These are phyloP conservation scores for Nomada hirtipes DNA, from an alignment of 2,888 invertebrate species.

Conservation along the genomic window DNA sequence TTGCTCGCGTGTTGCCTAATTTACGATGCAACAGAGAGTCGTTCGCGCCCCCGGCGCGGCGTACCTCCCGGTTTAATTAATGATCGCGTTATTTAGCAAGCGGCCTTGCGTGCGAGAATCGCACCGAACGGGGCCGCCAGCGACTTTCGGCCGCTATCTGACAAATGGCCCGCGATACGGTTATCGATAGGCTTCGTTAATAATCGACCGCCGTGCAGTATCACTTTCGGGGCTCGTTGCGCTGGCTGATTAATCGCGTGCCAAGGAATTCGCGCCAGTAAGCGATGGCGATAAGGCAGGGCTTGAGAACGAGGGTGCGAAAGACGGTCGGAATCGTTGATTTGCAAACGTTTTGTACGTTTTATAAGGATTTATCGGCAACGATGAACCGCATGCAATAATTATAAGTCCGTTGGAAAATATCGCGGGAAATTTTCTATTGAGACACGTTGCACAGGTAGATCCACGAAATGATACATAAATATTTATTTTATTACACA, in stretches of 20 bases:
- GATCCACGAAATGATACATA: too few relatives aligned
- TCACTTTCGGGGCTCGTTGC: slow-evolving; percentile 43
- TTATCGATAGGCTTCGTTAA: slow-evolving; percentile 58
- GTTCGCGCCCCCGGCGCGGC: slow-evolving; percentile 21
- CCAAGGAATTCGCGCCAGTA: not conserved
- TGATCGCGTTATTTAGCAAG: slow-evolving; percentile 49
- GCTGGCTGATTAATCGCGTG: slow-evolving; percentile 32
- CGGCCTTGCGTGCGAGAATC: slow-evolving; percentile 46
- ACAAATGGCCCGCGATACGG: slow-evolving; percentile 49
- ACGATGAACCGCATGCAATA: too few relatives aligned
- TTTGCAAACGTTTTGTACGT: not conserved
- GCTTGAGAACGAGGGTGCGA: not conserved
- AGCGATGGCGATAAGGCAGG: not conserved
- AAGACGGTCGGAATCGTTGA: not conserved
- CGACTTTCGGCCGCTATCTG: slow-evolving; percentile 36
- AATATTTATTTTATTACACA: too few relatives aligned
- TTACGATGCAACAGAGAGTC: slow-evolving; percentile 40
- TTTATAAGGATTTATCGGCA: too few relatives aligned
- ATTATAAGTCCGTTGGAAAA: too few relatives aligned
- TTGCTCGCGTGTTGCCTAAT: slow-evolving; percentile 55
- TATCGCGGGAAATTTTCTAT: too few relatives aligned
- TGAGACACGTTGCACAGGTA: too few relatives aligned
- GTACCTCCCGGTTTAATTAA: slow-evolving; percentile 61
- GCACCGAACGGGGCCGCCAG: slow-evolving; percentile 19
- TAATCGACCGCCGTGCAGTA: slow-evolving; percentile 43